Evolutionary conservation across 2,888 invertebrate species (phyloP), one percentile per base, ranked within the genome.

Genomic region (Ectemnius continuus): DNA sequence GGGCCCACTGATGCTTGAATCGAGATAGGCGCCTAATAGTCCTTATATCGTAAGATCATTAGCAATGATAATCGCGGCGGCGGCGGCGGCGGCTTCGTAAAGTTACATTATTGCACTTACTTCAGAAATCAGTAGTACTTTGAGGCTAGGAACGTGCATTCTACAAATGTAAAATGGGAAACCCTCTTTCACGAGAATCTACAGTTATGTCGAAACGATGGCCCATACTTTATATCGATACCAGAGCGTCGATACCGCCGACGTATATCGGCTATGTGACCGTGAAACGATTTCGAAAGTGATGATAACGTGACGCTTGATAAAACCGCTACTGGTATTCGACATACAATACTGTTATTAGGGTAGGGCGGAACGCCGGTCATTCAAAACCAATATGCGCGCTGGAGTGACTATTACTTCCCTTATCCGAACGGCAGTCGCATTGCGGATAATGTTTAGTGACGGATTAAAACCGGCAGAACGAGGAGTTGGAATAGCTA

Each of bases 221-320:
- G 36, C 5, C 11, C 8, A 11, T 36, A 36, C 8, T 36, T 36
- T 36, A 36, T 36, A 36, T 36, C 8, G 36, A 36, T 36, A 8
- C 8, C 8, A 36, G 36, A 36, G 36, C 36, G 36, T 6, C 36
- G 36, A 36, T 52, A 52, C 14, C 52, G 16, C 16, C 5, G 52
- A 14, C 52, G 1, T 75, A 2, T 18, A 61, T n/a, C 36, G 20
- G 46, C 46, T n/a, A 18, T 61, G 20, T 11, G 61, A 77, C 82
- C 82, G 83, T 85, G 84, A 85, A 85, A 52, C 52, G 14, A 52
- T 52, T 52, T 11, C 6, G n/a, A 16, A 16, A 52, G 5, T 52
- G 52, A 52, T 16, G 52, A 16, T 52, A 52, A 5, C 52, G 14
- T 6, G 16, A 14, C 52, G 16, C 52, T 52, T 13, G 52, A 14